phyloP scores from a whole-genome alignment of 2,797 vertebrate species.

The Bufotes viridis region DNA sequence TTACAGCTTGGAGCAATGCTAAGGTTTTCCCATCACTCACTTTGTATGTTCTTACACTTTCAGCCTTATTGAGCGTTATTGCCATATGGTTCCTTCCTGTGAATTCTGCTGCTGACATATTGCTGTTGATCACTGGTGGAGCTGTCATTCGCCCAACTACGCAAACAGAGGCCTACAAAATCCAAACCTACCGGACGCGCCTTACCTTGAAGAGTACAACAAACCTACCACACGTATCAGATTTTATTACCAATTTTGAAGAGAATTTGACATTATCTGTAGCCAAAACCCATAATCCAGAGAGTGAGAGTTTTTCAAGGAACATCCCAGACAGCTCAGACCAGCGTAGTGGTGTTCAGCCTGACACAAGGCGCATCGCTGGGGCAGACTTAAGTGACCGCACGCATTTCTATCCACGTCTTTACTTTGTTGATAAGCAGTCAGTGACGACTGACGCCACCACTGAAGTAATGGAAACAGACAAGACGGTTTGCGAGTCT shows the following conservation, averaged over 20 bases:
- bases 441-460: neutral
- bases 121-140: slow-evolving; percentile 24
- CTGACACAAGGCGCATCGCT: neutral
- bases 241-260: neutral
- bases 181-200: neutral
- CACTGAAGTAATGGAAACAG: slow-evolving; percentile 2
- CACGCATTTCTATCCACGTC: neutral
- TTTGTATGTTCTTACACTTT: slow-evolving; percentile 20
- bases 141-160: neutral
- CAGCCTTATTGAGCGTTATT: slow-evolving; percentile 36
- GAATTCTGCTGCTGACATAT: slow-evolving; percentile 34
- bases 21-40: neutral
- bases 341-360: neutral
- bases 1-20: neutral
- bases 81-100: slow-evolving; percentile 33
- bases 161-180: neutral
- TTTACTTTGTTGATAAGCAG: neutral
- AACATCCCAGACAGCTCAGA: neutral
- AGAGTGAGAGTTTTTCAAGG: neutral
- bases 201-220: neutral
- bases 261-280: neutral
- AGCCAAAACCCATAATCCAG: neutral
- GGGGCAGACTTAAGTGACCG: neutral
- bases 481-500: slow-evolving; percentile 3
- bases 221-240: neutral